Percentiles rank a stretch among this genome's conserved stretches.
These are phyloP conservation scores for Spodoptera frugiperda DNA, from an alignment of 1,140 invertebrate species.

Conservation along the genomic window DNA sequence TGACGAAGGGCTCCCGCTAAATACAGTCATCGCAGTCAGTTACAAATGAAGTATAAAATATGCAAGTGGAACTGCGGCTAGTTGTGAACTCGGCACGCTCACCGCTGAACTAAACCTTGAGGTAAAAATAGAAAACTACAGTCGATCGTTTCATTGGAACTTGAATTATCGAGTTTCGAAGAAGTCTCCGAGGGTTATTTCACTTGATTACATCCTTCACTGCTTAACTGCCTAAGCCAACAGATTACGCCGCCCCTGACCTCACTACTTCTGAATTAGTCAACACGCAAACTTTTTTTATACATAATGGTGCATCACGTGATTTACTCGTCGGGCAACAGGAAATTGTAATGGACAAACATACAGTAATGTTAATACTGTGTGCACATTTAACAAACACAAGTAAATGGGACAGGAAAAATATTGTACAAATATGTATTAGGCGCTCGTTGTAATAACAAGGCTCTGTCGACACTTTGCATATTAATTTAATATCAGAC, in stretches of 20 bases:
- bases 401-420: slow-evolving; percentile 1
- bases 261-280: too few species aligned
- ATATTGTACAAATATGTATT: slow-evolving; percentile 1
- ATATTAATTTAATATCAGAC: too few species aligned
- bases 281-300: too few species aligned
- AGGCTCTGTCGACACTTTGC: background rate
- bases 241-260: too few species aligned
- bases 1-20: too few species aligned
- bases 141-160: slow-evolving; percentile 31
- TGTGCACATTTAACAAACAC: too few species aligned
- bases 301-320: too few species aligned
- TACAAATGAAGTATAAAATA: slow-evolving; percentile 21
- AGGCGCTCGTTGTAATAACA: background rate
- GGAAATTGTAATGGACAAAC: too few species aligned
- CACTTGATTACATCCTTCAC: slow-evolving; percentile 18
- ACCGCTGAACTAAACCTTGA: slow-evolving; percentile 23
- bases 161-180: slow-evolving; percentile 15
- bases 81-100: slow-evolving; percentile 4
- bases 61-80: slow-evolving; percentile 3
- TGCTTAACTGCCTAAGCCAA: background rate
- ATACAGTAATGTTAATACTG: too few species aligned
- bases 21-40: too few species aligned
- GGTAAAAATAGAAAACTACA: slow-evolving; percentile 20
- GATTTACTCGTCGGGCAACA: too few species aligned
- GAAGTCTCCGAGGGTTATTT: background rate